phyloP scores from a whole-genome alignment of 2,113 vertebrate genomes.

The Pagrus major region DNA sequence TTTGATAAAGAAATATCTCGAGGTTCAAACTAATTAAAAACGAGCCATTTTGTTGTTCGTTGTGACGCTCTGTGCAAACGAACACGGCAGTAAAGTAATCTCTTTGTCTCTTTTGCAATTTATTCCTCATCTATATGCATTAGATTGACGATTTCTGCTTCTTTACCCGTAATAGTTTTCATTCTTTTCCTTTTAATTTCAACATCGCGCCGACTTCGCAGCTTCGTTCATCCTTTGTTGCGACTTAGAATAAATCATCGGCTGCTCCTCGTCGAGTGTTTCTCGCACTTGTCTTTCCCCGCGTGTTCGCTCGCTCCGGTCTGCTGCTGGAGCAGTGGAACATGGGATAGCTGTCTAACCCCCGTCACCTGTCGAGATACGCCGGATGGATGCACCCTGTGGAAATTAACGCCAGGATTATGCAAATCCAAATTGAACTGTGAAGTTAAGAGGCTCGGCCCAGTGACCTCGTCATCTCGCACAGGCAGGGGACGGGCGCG shows the following conservation, averaged over 20 bases:
- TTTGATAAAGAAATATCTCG: constrained; percentile 13
- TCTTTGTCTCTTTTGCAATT: constrained; percentile 8
- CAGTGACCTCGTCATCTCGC: constrained; percentile 75
- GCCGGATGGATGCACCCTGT: constrained; percentile 57
- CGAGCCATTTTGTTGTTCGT: not conserved
- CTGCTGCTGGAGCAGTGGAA: constrained; percentile 46
- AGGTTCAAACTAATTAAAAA: constrained; percentile 28
- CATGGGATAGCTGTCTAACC: constrained; percentile 69
- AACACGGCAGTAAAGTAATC: not conserved
- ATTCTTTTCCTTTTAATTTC: constrained; percentile 11
- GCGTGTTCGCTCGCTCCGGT: constrained; percentile 32
- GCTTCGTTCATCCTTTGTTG: not conserved
- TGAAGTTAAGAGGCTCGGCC: constrained; percentile 74
- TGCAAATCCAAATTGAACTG: constrained; percentile 83
- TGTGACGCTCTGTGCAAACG: not conserved
- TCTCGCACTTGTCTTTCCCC: constrained; percentile 1
- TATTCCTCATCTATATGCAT: not conserved
- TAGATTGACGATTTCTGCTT: not conserved
- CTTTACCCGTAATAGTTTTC: not conserved
- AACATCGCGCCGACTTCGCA: not conserved
- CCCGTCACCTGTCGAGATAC: constrained; percentile 74
- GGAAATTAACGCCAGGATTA: constrained; percentile 79
- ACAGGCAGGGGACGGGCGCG: constrained; percentile 21
- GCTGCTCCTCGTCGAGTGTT: constrained; percentile 3
- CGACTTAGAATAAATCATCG: constrained; percentile 18